phyloP scores from a whole-genome alignment of 2,888 invertebrate genomes.

The Bugulina stolonifera region DNA sequence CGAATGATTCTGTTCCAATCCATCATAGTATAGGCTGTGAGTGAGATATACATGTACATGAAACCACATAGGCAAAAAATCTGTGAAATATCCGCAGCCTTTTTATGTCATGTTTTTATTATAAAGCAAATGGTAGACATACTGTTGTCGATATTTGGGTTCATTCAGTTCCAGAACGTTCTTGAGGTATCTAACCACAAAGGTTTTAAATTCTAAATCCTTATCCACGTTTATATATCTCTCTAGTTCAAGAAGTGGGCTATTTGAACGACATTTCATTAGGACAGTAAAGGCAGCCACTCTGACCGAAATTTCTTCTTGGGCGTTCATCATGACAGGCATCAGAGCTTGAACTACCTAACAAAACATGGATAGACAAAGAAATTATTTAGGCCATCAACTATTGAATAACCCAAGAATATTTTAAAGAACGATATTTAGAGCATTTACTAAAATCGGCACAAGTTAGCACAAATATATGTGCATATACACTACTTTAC shows the following conservation, averaged over 20 bases:
- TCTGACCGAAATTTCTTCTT: background rate
- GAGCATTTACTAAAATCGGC: too few species aligned
- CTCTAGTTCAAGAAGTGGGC: background rate
- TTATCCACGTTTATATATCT: background rate
- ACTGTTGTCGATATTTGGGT: background rate
- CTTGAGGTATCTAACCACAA: constrained; percentile 4
- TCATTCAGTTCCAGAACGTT: background rate
- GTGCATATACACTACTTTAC: background rate
- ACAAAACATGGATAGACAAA: background rate
- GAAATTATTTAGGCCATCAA: too few species aligned
- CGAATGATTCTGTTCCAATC: too few species aligned
- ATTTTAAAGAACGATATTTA: too few species aligned
- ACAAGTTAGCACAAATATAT: background rate
- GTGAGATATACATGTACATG: too few species aligned
- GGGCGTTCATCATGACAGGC: background rate
- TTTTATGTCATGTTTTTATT: background rate
- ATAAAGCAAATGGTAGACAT: too few species aligned
- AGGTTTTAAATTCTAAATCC: constrained; percentile 5
- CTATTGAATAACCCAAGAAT: too few species aligned
- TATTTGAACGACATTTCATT: background rate
- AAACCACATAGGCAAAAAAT: too few species aligned
- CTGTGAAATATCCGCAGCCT: too few species aligned
- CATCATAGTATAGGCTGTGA: too few species aligned
- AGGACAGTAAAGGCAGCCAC: constrained; percentile 8
- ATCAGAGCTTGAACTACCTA: constrained; percentile 12